These are phyloP conservation scores for Sebastes matsubarae DNA, from an alignment of 2,797 vertebrate genomes.

Conservation along the genomic window DNA sequence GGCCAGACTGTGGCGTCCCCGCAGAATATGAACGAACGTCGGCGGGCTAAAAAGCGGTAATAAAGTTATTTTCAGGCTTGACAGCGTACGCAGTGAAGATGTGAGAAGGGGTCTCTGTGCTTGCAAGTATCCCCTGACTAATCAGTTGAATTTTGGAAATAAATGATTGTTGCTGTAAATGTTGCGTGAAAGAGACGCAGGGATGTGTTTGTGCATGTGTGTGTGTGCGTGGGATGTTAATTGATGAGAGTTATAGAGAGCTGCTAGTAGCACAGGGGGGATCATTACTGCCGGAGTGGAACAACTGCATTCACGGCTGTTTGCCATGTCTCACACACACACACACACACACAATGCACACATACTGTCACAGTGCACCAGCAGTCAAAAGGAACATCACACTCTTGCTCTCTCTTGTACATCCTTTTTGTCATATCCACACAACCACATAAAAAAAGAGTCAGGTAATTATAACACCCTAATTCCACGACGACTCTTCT, in stretches of 20 bases:
- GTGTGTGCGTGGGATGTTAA: constrained; percentile 77
- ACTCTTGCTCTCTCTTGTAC: constrained; percentile 39
- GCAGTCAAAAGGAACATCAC: constrained; percentile 57
- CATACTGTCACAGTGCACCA: constrained; percentile 33
- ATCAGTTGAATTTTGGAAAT: constrained; percentile 83
- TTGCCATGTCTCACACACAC: constrained; percentile 75
- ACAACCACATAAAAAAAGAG: constrained; percentile 31
- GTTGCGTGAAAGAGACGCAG: constrained; percentile 83
- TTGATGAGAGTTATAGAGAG: constrained; percentile 87
- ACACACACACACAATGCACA: constrained; percentile 13
- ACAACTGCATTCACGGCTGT: constrained; percentile 85
- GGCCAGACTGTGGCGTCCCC: constrained; percentile 40
- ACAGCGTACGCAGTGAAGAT: constrained; percentile 51
- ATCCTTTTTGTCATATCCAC: constrained; percentile 54
- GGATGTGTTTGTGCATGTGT: constrained; percentile 32
- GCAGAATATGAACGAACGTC: constrained; percentile 47
- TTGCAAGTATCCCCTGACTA: constrained; percentile 78
- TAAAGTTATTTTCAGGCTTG: constrained; percentile 75
- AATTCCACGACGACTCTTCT: constrained; percentile 37
- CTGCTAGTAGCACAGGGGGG: constrained; percentile 83
- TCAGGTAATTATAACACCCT: constrained; percentile 47
- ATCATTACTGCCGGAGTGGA: constrained; percentile 86
- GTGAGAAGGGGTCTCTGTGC: constrained; percentile 59
- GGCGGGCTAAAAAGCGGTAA: constrained; percentile 54
- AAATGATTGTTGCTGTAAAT: constrained; percentile 84